These are phyloP conservation scores for Campoplex capitator DNA, from an alignment of 2,888 invertebrate genomes.

Conservation along the genomic window DNA sequence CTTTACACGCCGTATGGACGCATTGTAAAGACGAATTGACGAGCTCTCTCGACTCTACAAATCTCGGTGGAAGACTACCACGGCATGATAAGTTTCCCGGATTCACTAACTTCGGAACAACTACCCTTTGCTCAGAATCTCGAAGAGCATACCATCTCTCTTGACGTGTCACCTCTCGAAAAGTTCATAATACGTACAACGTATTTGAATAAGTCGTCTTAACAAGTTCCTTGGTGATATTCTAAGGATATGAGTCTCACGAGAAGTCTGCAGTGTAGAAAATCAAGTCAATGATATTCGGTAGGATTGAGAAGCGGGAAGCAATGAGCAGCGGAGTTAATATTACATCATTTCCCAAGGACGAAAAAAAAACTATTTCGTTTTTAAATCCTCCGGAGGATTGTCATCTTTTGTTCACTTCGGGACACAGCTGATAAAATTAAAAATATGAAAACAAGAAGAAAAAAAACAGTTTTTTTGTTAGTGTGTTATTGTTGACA, in stretches of 20 bases:
- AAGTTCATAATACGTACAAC: constrained; percentile 31
- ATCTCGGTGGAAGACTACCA: constrained; percentile 24
- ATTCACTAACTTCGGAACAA: constrained; percentile 56
- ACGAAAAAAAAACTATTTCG: neutral
- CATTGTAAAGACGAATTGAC: constrained; percentile 15
- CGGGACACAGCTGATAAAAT: neutral
- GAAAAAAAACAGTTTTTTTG: constrained; percentile 69
- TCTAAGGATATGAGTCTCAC: neutral
- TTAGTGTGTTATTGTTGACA: constrained; percentile 77
- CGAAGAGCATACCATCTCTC: constrained; percentile 37
- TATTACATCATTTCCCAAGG: neutral
- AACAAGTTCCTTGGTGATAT: constrained; percentile 15
- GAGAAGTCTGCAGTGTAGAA: neutral
- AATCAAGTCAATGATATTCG: neutral
- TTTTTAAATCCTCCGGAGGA: neutral
- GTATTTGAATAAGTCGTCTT: constrained; percentile 32
- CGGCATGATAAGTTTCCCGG: constrained; percentile 41
- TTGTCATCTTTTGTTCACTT: neutral
- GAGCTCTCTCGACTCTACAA: neutral
- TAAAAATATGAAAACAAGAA: neutral
- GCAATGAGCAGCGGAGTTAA: neutral
- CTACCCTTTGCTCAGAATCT: constrained; percentile 21
- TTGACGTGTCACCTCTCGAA: constrained; percentile 10
- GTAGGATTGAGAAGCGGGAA: neutral
- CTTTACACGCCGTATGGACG: constrained; percentile 21